Evolutionary conservation across 2,888 invertebrate genomes (phyloP).

Genomic region (Volucella inflata): DNA sequence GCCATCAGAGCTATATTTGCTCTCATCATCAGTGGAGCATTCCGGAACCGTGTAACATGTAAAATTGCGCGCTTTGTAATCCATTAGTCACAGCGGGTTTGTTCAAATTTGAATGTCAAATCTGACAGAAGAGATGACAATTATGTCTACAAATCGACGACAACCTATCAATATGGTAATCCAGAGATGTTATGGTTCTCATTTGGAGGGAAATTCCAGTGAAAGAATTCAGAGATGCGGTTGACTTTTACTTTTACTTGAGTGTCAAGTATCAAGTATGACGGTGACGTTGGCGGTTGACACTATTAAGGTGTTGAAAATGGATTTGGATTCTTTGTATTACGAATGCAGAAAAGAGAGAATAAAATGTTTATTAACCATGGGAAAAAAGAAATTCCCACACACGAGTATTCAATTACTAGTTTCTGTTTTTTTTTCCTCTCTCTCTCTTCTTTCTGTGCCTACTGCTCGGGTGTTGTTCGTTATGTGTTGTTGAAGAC

Average conservation of each 20-base stretch:
- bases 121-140: constrained; percentile 2
- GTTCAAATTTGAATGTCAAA: constrained; percentile 27
- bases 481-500: not conserved
- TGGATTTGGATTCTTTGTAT: not conserved
- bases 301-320: constrained; percentile 27
- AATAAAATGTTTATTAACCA: constrained; percentile 11
- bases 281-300: constrained; percentile 38
- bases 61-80: constrained; percentile 80
- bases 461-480: no score
- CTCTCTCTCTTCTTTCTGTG: no score
- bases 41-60: constrained; percentile 83
- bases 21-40: constrained; percentile 79
- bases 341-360: constrained; percentile 4
- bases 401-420: constrained; percentile 30
- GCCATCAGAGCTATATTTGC: constrained; percentile 66
- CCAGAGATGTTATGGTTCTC: constrained; percentile 15
- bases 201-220: constrained; percentile 45
- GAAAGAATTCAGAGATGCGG: constrained; percentile 42
- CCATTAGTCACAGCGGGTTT: constrained; percentile 73
- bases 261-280: constrained; percentile 6
- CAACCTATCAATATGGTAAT: constrained; percentile 38
- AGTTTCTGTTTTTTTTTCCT: not conserved
- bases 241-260: constrained; percentile 39
- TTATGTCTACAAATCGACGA: constrained; percentile 51
- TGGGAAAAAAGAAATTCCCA: constrained; percentile 36